Evolutionary conservation across 1,140 invertebrate genomes (phyloP), one percentile per base, ranked within the genome.

Genomic region (Calephelis nemesis): DNA sequence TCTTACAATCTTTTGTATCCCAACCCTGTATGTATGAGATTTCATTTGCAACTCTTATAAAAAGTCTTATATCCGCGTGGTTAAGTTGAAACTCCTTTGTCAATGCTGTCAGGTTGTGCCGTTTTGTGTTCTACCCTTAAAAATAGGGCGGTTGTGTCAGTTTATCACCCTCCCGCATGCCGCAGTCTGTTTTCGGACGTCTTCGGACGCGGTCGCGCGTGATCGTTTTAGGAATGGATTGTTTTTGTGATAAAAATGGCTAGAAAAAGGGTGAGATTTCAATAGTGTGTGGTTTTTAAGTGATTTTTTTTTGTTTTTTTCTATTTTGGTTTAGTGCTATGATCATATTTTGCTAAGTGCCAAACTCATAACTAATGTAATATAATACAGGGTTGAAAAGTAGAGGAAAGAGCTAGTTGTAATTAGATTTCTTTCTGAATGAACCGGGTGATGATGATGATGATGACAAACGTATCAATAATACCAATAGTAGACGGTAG

Each of bases 201-300:
- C 69, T 71, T 49, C 63, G 76, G 65, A 70, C 10, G 50, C 72
- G 70, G 74, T 76, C 76, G 83, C 69, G 13, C 63, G 42, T 50
- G 50, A 52, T 60, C 62, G 63, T 3, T 45, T 45, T 75, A 70
- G 70, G 58, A 68, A 74, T 74, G 71, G 39, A 65, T 77, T 70
- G 70, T 79, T 71, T 60, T 69, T 74, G 71, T 75, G 67, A 73
- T 70, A 69, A 64, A 74, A 66, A 89, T 89, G 87, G 85, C 87
- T 80, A 89, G 81, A 76, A 89, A 89, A 82, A 77, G 87, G 87
- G 87, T 89, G 85, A 86, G 82, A 74, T 63, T n/a, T 40, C 12
- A 40, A 63, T 69, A 66, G 49, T 65, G 47, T 66, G 67, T 68
- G 63, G 10, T 68, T 62, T 64, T 69, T 6, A 50, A 50, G 39